These are phyloP conservation scores for Heliconius eleuchia DNA, from an alignment of 1,140 invertebrate species.

Conservation along the genomic window DNA sequence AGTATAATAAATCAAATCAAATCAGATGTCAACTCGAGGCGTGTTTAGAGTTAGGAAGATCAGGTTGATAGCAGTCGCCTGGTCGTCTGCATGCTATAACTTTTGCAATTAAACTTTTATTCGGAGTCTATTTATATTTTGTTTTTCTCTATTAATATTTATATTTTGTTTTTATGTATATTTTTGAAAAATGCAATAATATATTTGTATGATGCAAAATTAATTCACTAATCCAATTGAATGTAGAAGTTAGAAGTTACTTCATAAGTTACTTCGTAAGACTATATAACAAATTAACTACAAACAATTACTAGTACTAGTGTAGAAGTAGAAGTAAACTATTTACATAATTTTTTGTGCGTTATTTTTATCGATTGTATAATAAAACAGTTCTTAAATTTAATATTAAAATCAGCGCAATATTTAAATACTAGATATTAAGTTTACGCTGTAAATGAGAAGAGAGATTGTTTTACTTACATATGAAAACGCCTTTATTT, in stretches of 20 bases:
- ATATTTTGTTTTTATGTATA: neutral
- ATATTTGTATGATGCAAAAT: neutral
- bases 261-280: neutral
- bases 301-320: no score
- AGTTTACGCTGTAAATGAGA: neutral
- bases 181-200: neutral
- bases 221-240: neutral
- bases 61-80: constrained; percentile 45
- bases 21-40: constrained; percentile 34
- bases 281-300: no score
- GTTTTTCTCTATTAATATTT: neutral
- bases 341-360: neutral
- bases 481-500: no score
- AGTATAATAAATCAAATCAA: constrained; percentile 36
- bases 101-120: constrained; percentile 78
- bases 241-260: neutral
- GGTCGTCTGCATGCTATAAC: constrained; percentile 65
- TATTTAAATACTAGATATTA: neutral
- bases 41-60: constrained; percentile 44
- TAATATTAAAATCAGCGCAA: no score
- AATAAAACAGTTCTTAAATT: no score
- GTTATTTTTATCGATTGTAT: neutral
- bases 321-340: no score
- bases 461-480: neutral
- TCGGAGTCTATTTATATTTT: constrained; percentile 39